A percentile compares a stretch with the other conserved stretches of the same genome.
Evolutionary conservation across 2,113 vertebrate species (phyloP).

Genomic region (Thamnophis sirtalis): DNA sequence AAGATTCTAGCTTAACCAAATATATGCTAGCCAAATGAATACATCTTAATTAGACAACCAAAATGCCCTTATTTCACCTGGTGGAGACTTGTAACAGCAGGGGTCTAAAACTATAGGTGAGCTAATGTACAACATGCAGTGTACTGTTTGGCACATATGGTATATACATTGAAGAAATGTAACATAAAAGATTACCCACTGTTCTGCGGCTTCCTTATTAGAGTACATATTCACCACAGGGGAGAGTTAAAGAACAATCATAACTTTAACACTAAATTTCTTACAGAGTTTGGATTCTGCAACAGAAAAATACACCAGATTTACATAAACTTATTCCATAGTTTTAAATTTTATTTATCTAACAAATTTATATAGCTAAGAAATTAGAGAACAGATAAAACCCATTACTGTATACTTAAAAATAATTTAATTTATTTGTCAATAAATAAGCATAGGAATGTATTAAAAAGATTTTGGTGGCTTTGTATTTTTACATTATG

Average conservation of each 20-base stretch:
- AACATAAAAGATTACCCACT: constrained; percentile 65
- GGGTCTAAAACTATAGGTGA: constrained; percentile 52
- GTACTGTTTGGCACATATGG: constrained; percentile 55
- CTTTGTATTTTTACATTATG: not conserved
- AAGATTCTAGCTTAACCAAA: constrained; percentile 43
- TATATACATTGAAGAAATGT: constrained; percentile 50
- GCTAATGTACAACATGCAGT: constrained; percentile 36
- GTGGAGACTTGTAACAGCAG: constrained; percentile 46
- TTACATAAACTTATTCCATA: not conserved
- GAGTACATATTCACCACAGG: constrained; percentile 37
- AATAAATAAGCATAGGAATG: not conserved
- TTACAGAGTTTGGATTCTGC: not conserved
- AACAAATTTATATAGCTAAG: too few relatives aligned
- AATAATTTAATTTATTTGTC: not conserved
- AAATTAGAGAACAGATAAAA: not conserved
- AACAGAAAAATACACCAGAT: not conserved
- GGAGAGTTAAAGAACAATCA: constrained; percentile 47
- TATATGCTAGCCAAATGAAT: constrained; percentile 25
- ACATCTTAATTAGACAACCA: constrained; percentile 54
- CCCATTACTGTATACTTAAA: not conserved
- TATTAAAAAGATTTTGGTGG: not conserved
- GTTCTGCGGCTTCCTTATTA: constrained; percentile 62
- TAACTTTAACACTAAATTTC: constrained; percentile 36
- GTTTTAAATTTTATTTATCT: not conserved
- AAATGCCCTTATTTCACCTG: constrained; percentile 49